phyloP scores from a whole-genome alignment of 2,797 vertebrate genomes.

The Bradypodion ventrale region DNA sequence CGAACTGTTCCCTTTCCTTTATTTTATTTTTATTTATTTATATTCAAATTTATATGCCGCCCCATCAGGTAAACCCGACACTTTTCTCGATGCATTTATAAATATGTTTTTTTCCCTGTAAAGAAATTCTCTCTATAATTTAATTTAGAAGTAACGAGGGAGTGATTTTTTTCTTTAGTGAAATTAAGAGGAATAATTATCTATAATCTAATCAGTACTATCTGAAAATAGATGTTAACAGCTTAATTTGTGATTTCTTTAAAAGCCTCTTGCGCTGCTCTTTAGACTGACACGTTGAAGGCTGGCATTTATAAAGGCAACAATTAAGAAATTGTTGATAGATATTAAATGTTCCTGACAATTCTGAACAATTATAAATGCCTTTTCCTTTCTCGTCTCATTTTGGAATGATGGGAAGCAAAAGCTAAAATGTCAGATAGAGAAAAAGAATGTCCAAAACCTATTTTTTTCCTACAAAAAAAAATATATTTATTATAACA shows the following conservation, averaged over 20 bases:
- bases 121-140: constrained; percentile 61
- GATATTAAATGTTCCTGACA: constrained; percentile 74
- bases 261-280: constrained; percentile 71
- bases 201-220: constrained; percentile 75
- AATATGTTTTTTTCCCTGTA: constrained; percentile 36
- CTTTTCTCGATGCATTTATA: constrained; percentile 43
- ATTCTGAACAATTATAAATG: constrained; percentile 68
- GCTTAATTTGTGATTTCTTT: constrained; percentile 72
- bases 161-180: constrained; percentile 61
- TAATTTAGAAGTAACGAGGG: constrained; percentile 70
- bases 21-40: too few species aligned
- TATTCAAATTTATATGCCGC: too few species aligned
- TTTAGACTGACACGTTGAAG: constrained; percentile 71
- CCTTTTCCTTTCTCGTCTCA: constrained; percentile 55
- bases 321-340: constrained; percentile 79
- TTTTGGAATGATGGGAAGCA: constrained; percentile 60
- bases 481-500: constrained; percentile 32
- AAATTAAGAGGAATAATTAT: constrained; percentile 75
- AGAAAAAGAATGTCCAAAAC: constrained; percentile 21
- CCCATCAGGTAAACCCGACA: too few species aligned
- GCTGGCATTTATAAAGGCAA: constrained; percentile 66
- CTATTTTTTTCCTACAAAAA: constrained; percentile 46
- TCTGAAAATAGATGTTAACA: constrained; percentile 72
- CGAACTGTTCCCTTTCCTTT: constrained; percentile 44
- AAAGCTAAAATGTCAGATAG: constrained; percentile 60